Percentiles rank a stretch among this genome's conserved stretches.
Evolutionary conservation across 2,113 vertebrate species (phyloP).

Genomic region (Trinectes maculatus): DNA sequence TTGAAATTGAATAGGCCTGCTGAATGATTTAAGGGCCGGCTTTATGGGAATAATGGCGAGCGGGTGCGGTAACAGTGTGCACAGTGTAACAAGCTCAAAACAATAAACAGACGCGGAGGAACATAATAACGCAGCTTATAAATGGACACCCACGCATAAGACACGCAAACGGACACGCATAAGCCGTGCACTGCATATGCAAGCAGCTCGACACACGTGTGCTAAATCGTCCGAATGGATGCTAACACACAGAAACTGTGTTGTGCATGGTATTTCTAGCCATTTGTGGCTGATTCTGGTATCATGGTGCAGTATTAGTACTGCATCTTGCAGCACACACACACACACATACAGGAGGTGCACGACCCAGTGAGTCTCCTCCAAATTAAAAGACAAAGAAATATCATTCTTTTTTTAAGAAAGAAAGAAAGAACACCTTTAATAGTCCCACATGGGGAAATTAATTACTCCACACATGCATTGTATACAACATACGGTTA

Average conservation of each 20-base stretch:
- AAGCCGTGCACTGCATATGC: background rate
- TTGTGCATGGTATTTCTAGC: constrained; percentile 5
- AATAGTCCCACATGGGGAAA: too few relatives aligned
- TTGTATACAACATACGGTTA: too few relatives aligned
- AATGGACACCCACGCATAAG: constrained; percentile 34
- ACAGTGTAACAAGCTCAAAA: constrained; percentile 42
- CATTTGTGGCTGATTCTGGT: background rate
- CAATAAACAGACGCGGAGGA: constrained; percentile 46
- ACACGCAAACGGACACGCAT: constrained; percentile 18
- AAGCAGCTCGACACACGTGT: background rate
- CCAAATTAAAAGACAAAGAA: too few relatives aligned
- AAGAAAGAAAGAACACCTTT: too few relatives aligned
- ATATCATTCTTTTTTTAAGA: too few relatives aligned
- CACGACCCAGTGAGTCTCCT: too few relatives aligned
- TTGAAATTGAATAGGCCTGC: constrained; percentile 67
- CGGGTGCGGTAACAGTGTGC: constrained; percentile 37
- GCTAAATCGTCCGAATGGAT: constrained; percentile 36
- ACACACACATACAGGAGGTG: too few relatives aligned
- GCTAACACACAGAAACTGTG: background rate
- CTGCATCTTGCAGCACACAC: background rate
- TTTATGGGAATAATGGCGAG: constrained; percentile 66
- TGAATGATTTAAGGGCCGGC: constrained; percentile 64
- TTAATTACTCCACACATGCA: too few relatives aligned
- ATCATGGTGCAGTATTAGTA: background rate
- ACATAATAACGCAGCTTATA: constrained; percentile 36